These are phyloP conservation scores for Timema cristinae DNA, from an alignment of 2,888 invertebrate genomes.

Conservation along the genomic window DNA sequence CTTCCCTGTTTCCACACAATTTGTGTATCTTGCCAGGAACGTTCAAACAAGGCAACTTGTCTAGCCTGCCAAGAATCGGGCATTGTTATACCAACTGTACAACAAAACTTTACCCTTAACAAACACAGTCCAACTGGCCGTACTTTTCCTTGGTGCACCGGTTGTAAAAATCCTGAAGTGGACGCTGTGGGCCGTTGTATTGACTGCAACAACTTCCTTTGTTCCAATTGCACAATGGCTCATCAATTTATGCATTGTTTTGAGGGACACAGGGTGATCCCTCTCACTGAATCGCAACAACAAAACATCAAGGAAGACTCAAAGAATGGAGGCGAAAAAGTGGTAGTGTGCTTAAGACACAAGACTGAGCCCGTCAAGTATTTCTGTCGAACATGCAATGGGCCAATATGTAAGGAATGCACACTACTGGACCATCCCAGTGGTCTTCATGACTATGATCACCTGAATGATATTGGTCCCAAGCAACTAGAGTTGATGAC, in stretches of 20 bases:
- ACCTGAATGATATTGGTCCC: slow-evolving; percentile 74
- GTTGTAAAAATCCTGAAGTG: slow-evolving; percentile 92
- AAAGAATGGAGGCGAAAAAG: slow-evolving; percentile 49
- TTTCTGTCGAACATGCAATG: slow-evolving; percentile 90
- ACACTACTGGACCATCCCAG: slow-evolving; percentile 81
- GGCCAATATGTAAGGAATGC: slow-evolving; percentile 94
- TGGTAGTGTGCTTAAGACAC: slow-evolving; percentile 80
- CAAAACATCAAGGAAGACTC: slow-evolving; percentile 46
- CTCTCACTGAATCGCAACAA: slow-evolving; percentile 41
- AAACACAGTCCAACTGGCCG: background rate
- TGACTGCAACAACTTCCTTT: slow-evolving; percentile 94
- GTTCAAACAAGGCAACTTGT: slow-evolving; percentile 70
- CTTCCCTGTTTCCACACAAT: slow-evolving; percentile 80
- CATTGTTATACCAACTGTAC: slow-evolving; percentile 32
- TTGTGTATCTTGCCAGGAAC: slow-evolving; percentile 77
- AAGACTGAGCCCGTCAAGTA: slow-evolving; percentile 88
- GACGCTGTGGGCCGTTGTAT: slow-evolving; percentile 94
- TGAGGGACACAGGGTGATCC: slow-evolving; percentile 87
- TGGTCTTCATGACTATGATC: slow-evolving; percentile 80
- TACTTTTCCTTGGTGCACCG: slow-evolving; percentile 74
- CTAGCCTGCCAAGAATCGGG: slow-evolving; percentile 60
- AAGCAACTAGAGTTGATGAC: slow-evolving; percentile 79
- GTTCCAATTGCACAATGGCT: slow-evolving; percentile 96
- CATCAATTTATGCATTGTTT: slow-evolving; percentile 99
- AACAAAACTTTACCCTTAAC: background rate